Percentiles rank a stretch among this genome's conserved stretches.
These are phyloP conservation scores for Eulemur rubriventer DNA, from an alignment of 2,797 vertebrate species.

Conservation along the genomic window DNA sequence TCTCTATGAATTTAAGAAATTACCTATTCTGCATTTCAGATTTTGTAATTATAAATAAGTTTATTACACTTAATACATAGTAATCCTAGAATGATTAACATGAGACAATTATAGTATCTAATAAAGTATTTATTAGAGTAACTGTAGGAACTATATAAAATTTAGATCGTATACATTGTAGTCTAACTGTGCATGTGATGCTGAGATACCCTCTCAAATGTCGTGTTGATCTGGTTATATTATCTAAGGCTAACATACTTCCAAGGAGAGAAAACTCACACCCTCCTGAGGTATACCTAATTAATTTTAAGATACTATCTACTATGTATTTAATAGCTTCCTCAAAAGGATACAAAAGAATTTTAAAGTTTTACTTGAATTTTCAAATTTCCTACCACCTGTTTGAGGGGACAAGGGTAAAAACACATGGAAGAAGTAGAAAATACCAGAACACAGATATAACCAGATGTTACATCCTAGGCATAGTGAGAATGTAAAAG, in stretches of 20 bases:
- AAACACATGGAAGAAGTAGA: neutral
- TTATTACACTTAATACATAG: neutral
- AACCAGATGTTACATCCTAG: neutral
- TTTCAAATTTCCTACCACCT: conserved; percentile 20
- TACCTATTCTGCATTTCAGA: neutral
- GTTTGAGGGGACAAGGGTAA: neutral
- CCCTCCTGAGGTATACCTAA: neutral
- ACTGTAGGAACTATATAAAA: neutral
- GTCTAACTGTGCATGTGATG: neutral
- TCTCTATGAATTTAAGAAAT: neutral
- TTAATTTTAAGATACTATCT: neutral
- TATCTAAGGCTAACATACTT: neutral
- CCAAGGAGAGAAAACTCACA: neutral
- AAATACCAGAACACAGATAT: neutral
- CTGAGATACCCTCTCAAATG: neutral
- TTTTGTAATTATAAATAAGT: neutral
- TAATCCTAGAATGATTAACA: neutral
- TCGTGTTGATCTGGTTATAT: neutral
- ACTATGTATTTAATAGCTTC: neutral
- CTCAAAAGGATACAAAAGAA: neutral
- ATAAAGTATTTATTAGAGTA: neutral
- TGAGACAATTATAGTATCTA: neutral
- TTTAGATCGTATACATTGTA: neutral
- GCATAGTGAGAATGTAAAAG: neutral
- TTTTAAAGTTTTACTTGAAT: neutral